Base-by-base conservation (phyloP, 2,888 invertebrate genomes). In the Pristionchus fissidentatus region DNA sequence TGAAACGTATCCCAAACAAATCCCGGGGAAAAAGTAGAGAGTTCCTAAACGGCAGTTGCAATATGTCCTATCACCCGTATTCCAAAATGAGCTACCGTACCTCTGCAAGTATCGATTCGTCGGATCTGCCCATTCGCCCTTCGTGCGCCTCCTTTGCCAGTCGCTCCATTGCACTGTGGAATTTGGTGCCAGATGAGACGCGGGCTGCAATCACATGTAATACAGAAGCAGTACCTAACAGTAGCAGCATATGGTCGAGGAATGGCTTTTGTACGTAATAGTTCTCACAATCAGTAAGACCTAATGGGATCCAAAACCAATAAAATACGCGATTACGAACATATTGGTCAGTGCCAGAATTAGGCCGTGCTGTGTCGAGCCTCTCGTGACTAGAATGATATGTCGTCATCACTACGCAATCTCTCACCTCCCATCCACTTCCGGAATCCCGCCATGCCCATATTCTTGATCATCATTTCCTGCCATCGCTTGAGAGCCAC, bases 151-250 rank as follows among this genome's bases (percentile, higher is more conserved):
- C 86, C 46, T 43, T 60, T 29, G 86, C 70, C 1, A 84, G 5
- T 32, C 26, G 35, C 81, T 86, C 85, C 46, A 86, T 73, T 22
- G 46, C 83, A 26, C 41, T 81, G 62, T 86, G 86, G 49, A 84
- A 83, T 32, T 60, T 52, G 7, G 75, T 78, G 1, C 79, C 85
- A 19, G 52, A 60, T 26, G 46, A 26, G 43, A 79, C 83, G 3
- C 46, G 55, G 4, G 41, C 85, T 83, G 49, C 22, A 70, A 35
- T 7, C 7, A 10, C 5, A 29, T 15, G 26, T 60, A 60, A n/a
- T 8, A 49, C 19, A 15, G 62, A 15, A 60, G 7, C n/a, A 60
- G 26, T 60, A 8, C 8, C 8, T 60, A 26, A 60, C 8, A 8
- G 26, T 15, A n/a, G 19, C 49, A 49, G 19, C n/a, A n/a, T n/a